phyloP scores from a whole-genome alignment of 2,888 invertebrate species.

The Ophion costatus region DNA sequence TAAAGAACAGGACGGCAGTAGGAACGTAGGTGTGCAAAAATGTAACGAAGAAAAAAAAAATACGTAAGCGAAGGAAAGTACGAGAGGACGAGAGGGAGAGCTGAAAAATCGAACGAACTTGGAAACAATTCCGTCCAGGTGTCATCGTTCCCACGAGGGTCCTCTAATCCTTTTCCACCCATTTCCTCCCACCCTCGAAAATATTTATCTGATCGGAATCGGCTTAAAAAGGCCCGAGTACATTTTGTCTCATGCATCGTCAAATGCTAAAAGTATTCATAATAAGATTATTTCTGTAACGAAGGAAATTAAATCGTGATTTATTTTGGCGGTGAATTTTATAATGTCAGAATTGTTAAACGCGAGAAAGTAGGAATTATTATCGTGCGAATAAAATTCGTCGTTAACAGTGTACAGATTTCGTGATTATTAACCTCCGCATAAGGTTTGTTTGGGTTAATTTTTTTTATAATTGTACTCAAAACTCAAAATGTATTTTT shows the following conservation, averaged over 20 bases:
- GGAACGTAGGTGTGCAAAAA: conserved; percentile 37
- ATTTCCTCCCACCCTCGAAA: conserved; percentile 6
- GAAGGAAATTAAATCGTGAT: neutral
- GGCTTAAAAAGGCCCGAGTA: conserved; percentile 19
- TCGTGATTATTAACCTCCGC: too few relatives aligned
- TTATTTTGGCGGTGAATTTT: neutral
- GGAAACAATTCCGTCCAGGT: conserved; percentile 64
- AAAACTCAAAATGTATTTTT: too few relatives aligned
- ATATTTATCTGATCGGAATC: conserved; percentile 34
- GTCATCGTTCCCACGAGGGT: conserved; percentile 54
- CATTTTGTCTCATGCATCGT: neutral
- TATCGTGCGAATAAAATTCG: too few relatives aligned
- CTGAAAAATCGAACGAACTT: conserved; percentile 32
- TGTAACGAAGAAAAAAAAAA: conserved; percentile 9
- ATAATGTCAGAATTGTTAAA: neutral
- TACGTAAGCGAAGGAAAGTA: neutral
- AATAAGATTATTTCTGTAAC: neutral
- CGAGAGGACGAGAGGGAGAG: conserved; percentile 3
- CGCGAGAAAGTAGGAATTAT: too few relatives aligned
- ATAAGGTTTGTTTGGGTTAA: too few relatives aligned
- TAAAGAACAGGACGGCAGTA: conserved; percentile 8
- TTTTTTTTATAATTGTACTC: too few relatives aligned
- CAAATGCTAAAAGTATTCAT: neutral
- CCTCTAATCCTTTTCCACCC: conserved; percentile 55
- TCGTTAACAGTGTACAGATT: too few relatives aligned